phyloP scores from a whole-genome alignment of 1,140 invertebrate genomes.

The Arctopsyche grandis region DNA sequence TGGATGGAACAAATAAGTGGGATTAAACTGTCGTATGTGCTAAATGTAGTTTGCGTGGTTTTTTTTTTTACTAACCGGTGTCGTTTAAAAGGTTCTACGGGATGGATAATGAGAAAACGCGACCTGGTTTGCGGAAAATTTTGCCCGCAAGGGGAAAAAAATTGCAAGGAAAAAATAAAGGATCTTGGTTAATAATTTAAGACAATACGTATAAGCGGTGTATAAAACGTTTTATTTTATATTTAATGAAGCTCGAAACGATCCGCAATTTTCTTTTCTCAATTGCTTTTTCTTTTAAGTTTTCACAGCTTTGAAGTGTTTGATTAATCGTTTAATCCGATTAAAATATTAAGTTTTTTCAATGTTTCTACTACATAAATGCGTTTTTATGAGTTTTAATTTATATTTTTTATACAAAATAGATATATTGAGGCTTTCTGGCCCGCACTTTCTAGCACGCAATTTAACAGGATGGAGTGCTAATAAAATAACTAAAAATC shows the following conservation, averaged over 20 bases:
- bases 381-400: too few relatives aligned
- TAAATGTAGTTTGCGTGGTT: not conserved
- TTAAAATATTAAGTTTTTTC: not conserved
- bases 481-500: too few relatives aligned
- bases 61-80: conserved; percentile 8
- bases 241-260: not conserved
- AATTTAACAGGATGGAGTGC: too few relatives aligned
- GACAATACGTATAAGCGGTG: not conserved
- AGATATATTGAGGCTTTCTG: too few relatives aligned
- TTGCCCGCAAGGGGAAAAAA: too few relatives aligned
- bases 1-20: conserved; percentile 14
- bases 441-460: too few relatives aligned
- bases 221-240: conserved; percentile 17
- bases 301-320: not conserved
- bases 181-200: not conserved
- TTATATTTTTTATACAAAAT: too few relatives aligned
- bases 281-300: not conserved
- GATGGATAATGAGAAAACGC: not conserved
- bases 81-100: not conserved
- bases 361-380: not conserved
- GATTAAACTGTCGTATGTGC: conserved; percentile 11
- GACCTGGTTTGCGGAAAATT: not conserved
- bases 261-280: not conserved
- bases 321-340: not conserved
- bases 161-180: not conserved